These are phyloP conservation scores for Cinclus cinclus DNA, from an alignment of 2,113 vertebrate species.

Conservation along the genomic window DNA sequence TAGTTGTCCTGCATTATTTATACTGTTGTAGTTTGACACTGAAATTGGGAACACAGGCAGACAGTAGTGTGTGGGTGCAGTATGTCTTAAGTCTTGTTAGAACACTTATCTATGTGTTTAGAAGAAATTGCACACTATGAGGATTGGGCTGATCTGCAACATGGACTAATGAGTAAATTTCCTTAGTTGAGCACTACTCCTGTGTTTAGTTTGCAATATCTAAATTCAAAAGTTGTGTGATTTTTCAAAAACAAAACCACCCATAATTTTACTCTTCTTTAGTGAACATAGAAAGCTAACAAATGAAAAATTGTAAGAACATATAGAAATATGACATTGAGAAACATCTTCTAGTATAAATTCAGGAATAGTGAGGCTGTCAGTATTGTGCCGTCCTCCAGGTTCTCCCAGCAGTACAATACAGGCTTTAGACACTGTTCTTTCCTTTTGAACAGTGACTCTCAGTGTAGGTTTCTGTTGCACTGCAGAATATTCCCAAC, in stretches of 20 bases:
- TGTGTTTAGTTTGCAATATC: background rate
- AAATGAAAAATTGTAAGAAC: background rate
- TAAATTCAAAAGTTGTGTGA: background rate
- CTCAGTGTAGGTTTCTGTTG: slow-evolving; percentile 24
- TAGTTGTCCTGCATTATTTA: background rate
- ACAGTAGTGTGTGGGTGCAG: background rate
- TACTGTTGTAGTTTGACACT: background rate
- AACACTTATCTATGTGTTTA: background rate
- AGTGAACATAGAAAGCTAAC: slow-evolving; percentile 37
- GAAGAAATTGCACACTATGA: background rate
- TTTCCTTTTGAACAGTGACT: slow-evolving; percentile 37
- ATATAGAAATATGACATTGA: slow-evolving; percentile 26
- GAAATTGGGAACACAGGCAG: background rate
- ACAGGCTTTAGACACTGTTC: slow-evolving; percentile 14
- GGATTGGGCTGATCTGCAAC: background rate
- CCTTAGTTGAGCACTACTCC: background rate
- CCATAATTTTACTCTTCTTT: background rate
- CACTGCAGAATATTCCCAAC: slow-evolving; percentile 68
- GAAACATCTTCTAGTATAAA: slow-evolving; percentile 14
- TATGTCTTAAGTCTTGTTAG: background rate
- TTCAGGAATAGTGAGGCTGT: slow-evolving; percentile 13
- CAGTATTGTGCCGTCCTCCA: background rate
- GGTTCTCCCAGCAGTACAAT: background rate
- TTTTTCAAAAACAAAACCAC: background rate
- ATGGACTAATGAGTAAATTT: background rate